Base-by-base conservation (phyloP, 1,140 invertebrate species). In the Drosophila kepulauana region DNA sequence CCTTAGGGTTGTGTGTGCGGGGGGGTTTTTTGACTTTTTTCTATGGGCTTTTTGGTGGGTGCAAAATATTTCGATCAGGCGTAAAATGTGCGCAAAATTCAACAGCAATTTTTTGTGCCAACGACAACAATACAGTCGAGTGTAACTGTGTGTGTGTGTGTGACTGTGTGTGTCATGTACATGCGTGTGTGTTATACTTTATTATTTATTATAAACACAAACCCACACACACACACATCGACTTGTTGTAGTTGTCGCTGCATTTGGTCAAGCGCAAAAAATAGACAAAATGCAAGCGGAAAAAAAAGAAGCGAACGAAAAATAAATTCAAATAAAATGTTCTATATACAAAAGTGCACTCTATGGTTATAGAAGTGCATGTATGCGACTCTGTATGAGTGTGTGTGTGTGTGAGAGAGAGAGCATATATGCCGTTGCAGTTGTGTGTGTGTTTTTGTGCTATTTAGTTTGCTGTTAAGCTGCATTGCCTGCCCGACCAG, bases 21-120 rank as follows among this genome's bases (percentile, higher is more conserved):
- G 61, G 15, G 48, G 58, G 49, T 41, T 35, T 73, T 57, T 70
- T 78, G 78, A 68, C 70, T 85, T 85, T 89, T 84, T 88, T 90
- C 69, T 76, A 73, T 72, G 52, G 78, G 48, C 46, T 33, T 52
- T 25, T 52, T 54, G 16, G 59, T 16, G 72, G 75, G 79, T 76
- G 80, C 74, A 88, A 84, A 88, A 84, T 89, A 85, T 88, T 88
- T 89, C 85, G 85, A 88, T 88, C 86, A 88, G 86, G 85, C 85
- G 85, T 89, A 88, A 88, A 88, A 89, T 88, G 85, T 88, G 85
- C 85, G 86, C 85, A 89, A 90, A 88, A 90, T 89, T 88, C 84
- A 88, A 75, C 80, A 75, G 77, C 58, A 77, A 73, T 87, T 56
- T 56, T 79, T 72, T 38, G 30, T 62, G 58, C 20, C 51, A 69